Evolutionary conservation across 1,140 invertebrate species (phyloP).

Genomic region (Agraylea sexmaculata): DNA sequence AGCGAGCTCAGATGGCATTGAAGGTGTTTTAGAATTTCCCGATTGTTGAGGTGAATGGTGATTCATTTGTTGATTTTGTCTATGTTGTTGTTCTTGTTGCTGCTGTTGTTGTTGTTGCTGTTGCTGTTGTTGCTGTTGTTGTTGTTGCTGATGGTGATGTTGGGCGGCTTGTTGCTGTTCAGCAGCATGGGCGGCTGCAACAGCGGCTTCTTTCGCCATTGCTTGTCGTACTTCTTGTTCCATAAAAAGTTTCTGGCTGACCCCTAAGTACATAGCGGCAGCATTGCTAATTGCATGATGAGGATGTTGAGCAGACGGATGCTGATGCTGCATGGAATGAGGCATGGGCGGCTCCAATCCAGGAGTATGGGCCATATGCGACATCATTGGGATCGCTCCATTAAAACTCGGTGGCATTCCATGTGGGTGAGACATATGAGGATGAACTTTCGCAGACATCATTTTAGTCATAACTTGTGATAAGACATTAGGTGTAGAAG

Average conservation of each 20-base stretch:
- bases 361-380: slow-evolving; percentile 41
- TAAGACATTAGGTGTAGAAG: slow-evolving; percentile 44
- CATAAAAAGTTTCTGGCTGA: slow-evolving; percentile 58
- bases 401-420: slow-evolving; percentile 42
- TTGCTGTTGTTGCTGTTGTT: slow-evolving; percentile 38
- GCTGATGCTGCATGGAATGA: slow-evolving; percentile 26
- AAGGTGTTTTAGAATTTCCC: slow-evolving; percentile 35
- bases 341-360: slow-evolving; percentile 33
- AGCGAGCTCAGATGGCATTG: slow-evolving; percentile 43
- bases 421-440: slow-evolving; percentile 38
- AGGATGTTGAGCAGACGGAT: slow-evolving; percentile 36
- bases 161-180: slow-evolving; percentile 42
- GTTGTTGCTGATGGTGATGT: slow-evolving; percentile 31
- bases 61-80: slow-evolving; percentile 27
- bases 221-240: slow-evolving; percentile 54
- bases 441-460: slow-evolving; percentile 51
- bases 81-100: slow-evolving; percentile 33
- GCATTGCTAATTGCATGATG: slow-evolving; percentile 49
- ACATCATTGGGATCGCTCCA: slow-evolving; percentile 40
- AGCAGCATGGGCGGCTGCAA: slow-evolving; percentile 41
- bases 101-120: slow-evolving; percentile 43
- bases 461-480: slow-evolving; percentile 60
- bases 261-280: slow-evolving; percentile 62
- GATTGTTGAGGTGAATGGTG: slow-evolving; percentile 32
- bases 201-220: slow-evolving; percentile 53